A percentile compares a stretch with the other conserved stretches of the same genome.
Evolutionary conservation across 2,113 vertebrate genomes (phyloP).

Genomic region (Ctenodactylus gundi): DNA sequence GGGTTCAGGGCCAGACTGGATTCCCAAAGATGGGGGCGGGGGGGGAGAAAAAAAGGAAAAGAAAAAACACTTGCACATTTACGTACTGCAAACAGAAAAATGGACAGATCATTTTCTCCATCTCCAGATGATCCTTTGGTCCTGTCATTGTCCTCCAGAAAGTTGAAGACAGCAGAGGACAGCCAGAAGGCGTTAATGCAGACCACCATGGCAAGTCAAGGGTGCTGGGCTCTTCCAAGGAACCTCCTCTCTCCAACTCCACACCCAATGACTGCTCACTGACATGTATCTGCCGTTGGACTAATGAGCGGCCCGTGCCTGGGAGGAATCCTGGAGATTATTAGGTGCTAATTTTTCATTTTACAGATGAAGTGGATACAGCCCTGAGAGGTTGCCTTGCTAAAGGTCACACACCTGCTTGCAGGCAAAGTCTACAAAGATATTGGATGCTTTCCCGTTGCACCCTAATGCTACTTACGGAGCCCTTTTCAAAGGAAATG

Average conservation of each 20-base stretch:
- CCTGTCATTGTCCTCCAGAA: background rate
- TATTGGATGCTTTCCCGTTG: background rate
- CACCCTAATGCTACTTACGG: background rate
- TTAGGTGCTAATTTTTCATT: conserved; percentile 50
- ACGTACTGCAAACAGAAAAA: background rate
- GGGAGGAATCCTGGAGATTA: background rate
- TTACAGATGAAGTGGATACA: conserved; percentile 19
- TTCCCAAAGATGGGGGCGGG: no score
- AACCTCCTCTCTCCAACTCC: background rate
- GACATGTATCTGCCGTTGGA: background rate
- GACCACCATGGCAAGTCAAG: fast-evolving
- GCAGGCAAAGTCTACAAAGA: background rate
- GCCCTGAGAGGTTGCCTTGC: background rate
- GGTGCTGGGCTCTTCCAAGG: background rate
- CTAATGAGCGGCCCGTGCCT: background rate
- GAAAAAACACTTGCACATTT: background rate
- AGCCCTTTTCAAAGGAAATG: background rate
- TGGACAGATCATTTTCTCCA: background rate
- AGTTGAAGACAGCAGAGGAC: background rate
- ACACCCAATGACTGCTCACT: background rate
- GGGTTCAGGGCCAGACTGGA: no score
- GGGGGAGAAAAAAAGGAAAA: no score
- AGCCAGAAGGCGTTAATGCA: background rate
- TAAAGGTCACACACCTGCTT: conserved; percentile 44
- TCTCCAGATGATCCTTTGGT: background rate